Base-by-base conservation (phyloP, 2,888 invertebrate species). In the Allolobophora icterica region DNA sequence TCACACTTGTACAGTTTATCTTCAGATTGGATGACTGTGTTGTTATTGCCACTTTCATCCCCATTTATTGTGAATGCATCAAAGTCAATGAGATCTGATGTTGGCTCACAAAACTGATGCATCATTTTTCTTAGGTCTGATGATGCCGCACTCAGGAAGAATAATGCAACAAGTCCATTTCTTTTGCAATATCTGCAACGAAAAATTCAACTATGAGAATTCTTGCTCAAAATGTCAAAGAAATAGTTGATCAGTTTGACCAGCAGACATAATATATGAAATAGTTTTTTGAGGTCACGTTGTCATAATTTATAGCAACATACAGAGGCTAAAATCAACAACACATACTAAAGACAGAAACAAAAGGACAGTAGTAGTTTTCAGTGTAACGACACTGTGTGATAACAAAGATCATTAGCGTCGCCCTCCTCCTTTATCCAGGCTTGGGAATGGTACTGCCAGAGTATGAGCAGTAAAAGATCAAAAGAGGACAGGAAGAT, bases 41-140 rank as follows among this genome's bases (percentile, higher is more conserved):
- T 87, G 38, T 87, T 87, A 33, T 38, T 87, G 34, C 24, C n/a
- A 35, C 87, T 87, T 87, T 38, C 87, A 24, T 87, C 87, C 21
- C 19, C 52, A 21, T 52, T 38, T 19, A 87, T 19, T 24, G 34
- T 34, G 87, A 35, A 87, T 8, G 21, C 38, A 24, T 87, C 87
- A 87, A 87, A 87, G 87, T 35, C 87, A 87, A 30, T 38, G 87
- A 35, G 34, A 87, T 38, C 34, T 87, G 87, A 34, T 35, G 87
- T 87, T 17, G 24, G 3, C 34, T 87, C 87, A 87, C 34, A 87
- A 34, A 87, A 38, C 38, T 87, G 21, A 87, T 87, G 87, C 87
- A 87, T 87, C 87, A 87, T 87, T 87, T 71, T 71, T 30, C 45
- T 13, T 71, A 1, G 13, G n/a, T 71, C 30, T 30, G 71, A 71